These are phyloP conservation scores for Ennomos quercinarius DNA, from an alignment of 2,888 invertebrate species.

Conservation along the genomic window DNA sequence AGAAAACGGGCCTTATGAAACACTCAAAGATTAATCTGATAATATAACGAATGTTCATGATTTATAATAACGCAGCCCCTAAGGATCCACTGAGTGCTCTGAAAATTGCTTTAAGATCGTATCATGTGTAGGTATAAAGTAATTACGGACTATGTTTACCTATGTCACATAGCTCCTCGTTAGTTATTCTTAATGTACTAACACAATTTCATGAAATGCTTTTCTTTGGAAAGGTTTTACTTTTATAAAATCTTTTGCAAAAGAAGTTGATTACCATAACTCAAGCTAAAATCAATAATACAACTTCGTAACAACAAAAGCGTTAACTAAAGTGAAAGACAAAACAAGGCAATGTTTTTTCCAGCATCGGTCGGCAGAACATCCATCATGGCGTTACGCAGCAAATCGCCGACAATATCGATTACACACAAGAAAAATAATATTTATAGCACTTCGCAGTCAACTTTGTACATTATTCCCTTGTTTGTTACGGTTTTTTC, in stretches of 20 bases:
- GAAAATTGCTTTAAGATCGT: constrained; percentile 36
- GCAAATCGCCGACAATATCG: constrained; percentile 74
- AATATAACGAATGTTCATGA: constrained; percentile 35
- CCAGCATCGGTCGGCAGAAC: constrained; percentile 53
- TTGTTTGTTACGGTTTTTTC: constrained; percentile 65
- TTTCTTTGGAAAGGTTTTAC: too few species aligned
- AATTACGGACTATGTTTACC: constrained; percentile 26
- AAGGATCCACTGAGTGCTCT: constrained; percentile 30
- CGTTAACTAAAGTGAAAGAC: constrained; percentile 47
- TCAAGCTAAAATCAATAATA: constrained; percentile 32
- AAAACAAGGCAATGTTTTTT: constrained; percentile 60
- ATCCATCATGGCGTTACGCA: constrained; percentile 66
- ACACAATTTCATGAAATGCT: too few species aligned
- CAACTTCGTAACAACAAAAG: constrained; percentile 30
- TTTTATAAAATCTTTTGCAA: constrained; percentile 6
- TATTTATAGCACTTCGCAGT: constrained; percentile 63
- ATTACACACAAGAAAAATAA: constrained; percentile 65
- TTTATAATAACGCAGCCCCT: constrained; percentile 34
- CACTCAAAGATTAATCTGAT: constrained; percentile 36
- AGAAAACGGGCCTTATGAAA: constrained; percentile 42
- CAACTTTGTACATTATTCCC: constrained; percentile 61
- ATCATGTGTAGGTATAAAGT: constrained; percentile 31
- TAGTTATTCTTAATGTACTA: neutral
- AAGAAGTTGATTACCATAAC: constrained; percentile 6
- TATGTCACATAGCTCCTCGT: constrained; percentile 4